Conservation (phyloP, 2,113 vertebrate genomes). For the Galemys pyrenaicus region DNA sequence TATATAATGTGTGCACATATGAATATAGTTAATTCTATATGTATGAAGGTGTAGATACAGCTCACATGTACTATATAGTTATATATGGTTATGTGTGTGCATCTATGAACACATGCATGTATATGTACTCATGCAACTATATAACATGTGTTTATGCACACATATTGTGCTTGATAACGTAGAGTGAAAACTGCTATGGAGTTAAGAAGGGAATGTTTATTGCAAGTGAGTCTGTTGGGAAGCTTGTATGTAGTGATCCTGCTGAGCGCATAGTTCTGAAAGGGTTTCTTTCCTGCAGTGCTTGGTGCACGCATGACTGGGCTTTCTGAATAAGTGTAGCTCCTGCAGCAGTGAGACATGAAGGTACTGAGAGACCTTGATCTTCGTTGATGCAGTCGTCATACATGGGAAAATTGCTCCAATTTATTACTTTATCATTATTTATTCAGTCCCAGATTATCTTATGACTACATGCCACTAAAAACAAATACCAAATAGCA, state of each 20-base stretch:
- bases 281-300: not conserved
- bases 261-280: slow-evolving; percentile 21
- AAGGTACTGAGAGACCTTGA: not conserved
- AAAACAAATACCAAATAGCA: not conserved
- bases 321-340: slow-evolving; percentile 19
- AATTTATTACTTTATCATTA: not conserved
- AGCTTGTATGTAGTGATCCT: not conserved
- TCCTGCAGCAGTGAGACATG: not conserved
- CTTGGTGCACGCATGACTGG: not conserved
- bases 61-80: no score
- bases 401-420: not conserved
- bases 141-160: not conserved
- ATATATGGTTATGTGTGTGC: not conserved
- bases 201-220: not conserved
- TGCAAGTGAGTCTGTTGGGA: not conserved
- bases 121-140: not conserved
- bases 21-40: no score
- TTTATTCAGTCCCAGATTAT: not conserved
- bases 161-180: not conserved
- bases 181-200: not conserved
- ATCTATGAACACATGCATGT: not conserved
- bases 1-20: no score
- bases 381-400: not conserved
- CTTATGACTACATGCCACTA: not conserved
- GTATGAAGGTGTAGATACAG: no score